phyloP scores from a whole-genome alignment of 2,888 invertebrate species.

The Willowsia nigromaculata region DNA sequence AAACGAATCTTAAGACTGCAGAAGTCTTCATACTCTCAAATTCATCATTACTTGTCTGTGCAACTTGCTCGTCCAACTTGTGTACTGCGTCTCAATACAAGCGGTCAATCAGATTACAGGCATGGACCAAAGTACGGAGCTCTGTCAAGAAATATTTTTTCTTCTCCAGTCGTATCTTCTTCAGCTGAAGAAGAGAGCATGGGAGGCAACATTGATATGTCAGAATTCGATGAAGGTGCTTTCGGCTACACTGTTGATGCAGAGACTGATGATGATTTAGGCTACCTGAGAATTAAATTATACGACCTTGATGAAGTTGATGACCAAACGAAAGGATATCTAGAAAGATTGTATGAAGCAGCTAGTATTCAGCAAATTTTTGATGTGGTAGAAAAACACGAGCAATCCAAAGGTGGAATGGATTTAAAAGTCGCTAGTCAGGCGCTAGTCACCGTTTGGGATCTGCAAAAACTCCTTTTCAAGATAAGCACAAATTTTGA shows the following conservation, averaged over 20 bases:
- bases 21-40: not conserved
- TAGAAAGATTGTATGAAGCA: slow-evolving; percentile 64
- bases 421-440: slow-evolving; percentile 70
- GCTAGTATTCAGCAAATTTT: slow-evolving; percentile 71
- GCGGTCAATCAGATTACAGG: not conserved
- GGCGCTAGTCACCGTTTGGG: slow-evolving; percentile 75
- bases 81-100: not conserved
- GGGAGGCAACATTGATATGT: slow-evolving; percentile 5
- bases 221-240: slow-evolving; percentile 4
- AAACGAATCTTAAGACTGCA: not conserved
- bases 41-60: not conserved
- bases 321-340: not conserved
- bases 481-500: slow-evolving; percentile 67
- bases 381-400: slow-evolving; percentile 57
- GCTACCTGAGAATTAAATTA: slow-evolving; percentile 60
- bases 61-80: not conserved
- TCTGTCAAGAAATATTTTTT: not conserved
- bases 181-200: not conserved
- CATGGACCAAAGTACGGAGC: not conserved
- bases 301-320: slow-evolving; percentile 45
- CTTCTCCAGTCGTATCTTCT: not conserved
- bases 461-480: slow-evolving; percentile 75
- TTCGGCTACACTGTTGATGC: slow-evolving; percentile 24
- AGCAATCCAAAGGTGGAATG: not conserved
- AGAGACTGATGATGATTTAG: slow-evolving; percentile 56